Percentiles rank a stretch among this genome's conserved stretches.
Evolutionary conservation across 2,113 vertebrate genomes (phyloP).

Genomic region (Pica pica): DNA sequence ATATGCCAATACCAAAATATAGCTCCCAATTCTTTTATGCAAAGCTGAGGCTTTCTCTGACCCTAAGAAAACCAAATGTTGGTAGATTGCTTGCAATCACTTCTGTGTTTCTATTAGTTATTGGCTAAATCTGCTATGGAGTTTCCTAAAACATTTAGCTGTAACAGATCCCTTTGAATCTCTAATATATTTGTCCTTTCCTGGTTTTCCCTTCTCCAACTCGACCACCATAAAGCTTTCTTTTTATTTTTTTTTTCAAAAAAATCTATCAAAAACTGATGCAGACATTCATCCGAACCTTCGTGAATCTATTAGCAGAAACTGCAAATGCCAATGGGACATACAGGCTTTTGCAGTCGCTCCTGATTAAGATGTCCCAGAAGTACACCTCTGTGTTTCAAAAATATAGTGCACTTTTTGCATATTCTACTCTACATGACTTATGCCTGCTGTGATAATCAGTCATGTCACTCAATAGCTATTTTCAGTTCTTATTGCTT

Average conservation of each 20-base stretch:
- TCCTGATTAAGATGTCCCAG: constrained; percentile 7
- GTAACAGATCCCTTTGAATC: background rate
- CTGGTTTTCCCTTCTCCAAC: background rate
- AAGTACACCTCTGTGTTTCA: background rate
- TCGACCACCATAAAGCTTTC: background rate
- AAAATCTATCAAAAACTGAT: background rate
- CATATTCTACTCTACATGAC: background rate
- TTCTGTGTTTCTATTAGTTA: background rate
- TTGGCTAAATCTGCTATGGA: background rate
- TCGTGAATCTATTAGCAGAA: background rate
- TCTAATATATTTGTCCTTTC: background rate
- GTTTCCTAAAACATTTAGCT: background rate
- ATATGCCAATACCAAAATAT: background rate
- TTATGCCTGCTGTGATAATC: constrained; percentile 28
- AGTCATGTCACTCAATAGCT: background rate
- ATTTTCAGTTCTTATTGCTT: background rate
- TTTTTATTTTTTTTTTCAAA: background rate
- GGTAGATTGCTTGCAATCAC: background rate
- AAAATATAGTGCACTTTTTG: background rate
- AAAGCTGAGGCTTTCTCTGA: background rate
- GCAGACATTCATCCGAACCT: background rate
- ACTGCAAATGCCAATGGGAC: background rate
- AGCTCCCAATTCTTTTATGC: background rate
- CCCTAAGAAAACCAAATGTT: background rate
- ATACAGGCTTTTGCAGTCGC: background rate